Evolutionary conservation across 1,140 invertebrate genomes (phyloP), one percentile per base, ranked within the genome.

Genomic region (Ylistrum balloti): DNA sequence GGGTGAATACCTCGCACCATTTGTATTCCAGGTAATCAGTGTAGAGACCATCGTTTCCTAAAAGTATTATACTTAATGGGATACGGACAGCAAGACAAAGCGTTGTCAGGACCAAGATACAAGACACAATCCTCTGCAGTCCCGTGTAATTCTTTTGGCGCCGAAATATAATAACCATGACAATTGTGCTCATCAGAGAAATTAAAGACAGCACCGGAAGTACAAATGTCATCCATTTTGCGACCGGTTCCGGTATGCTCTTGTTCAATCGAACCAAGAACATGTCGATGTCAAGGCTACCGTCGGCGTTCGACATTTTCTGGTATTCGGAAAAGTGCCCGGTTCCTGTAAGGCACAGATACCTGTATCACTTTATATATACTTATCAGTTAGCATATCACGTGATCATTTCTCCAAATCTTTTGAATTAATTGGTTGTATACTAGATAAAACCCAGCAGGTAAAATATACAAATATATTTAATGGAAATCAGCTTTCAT

Each of bases 91-190:
- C 3, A 28, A 74, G 56, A 1, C 0, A 74, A 28, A 74, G 56
- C n/a, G 56, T 28, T 74, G 56, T 74, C 56, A 74, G n/a, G 56
- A 74, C n/a, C 56, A 74, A 28, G 56, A 74, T 74, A 28, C 22
- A 9, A 5, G 56, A n/a, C n/a, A 74, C 56, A n/a, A 74, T 22
- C 28, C 17, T 74, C 22, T 74, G 56, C 28, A 28, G 22, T 28
- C 56, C 56, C 0, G 13, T 74, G 56, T 74, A 74, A 74, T 74
- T n/a, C 28, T 74, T 74, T 11, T 74, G 56, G n/a, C 56, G 56
- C n/a, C 56, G 56, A 74, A 74, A 74, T 3, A 74, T 22, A n/a
- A 74, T 74, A n/a, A 74, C 28, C 0, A 74, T n/a, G 3, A 74
- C n/a, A 11, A 74, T 9, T 1, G 56, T 28, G 22, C n/a, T 28